These are phyloP conservation scores for Coranthus polyacanthus DNA, from an alignment of 2,797 vertebrate species.

Conservation along the genomic window DNA sequence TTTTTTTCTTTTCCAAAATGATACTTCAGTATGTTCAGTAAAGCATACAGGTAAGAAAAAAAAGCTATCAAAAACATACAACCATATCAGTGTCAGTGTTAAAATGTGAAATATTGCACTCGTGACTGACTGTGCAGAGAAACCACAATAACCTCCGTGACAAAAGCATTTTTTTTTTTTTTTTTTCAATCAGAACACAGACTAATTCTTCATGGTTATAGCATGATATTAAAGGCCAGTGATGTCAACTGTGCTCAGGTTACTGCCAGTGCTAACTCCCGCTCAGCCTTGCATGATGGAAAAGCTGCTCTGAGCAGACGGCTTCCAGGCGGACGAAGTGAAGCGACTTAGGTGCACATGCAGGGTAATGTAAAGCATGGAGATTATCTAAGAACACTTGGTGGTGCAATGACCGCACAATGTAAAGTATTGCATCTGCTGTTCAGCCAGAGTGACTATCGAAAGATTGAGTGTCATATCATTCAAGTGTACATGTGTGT, in stretches of 20 bases:
- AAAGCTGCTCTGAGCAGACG: constrained; percentile 39
- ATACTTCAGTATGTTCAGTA: constrained; percentile 53
- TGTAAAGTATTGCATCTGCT: constrained; percentile 84
- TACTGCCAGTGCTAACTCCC: constrained; percentile 25
- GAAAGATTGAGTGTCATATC: constrained; percentile 66
- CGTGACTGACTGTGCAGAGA: constrained; percentile 57
- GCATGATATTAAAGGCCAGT: constrained; percentile 56
- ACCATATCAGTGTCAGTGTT: constrained; percentile 53
- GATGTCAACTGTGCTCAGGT: constrained; percentile 49
- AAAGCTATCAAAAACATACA: constrained; percentile 48
- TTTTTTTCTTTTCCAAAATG: constrained; percentile 62
- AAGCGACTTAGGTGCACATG: constrained; percentile 66
- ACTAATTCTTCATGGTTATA: constrained; percentile 33
- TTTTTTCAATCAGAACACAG: constrained; percentile 30
- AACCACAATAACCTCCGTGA: constrained; percentile 54
- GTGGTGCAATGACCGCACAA: constrained; percentile 81
- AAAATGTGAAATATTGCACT: constrained; percentile 61
- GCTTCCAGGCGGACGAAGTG: constrained; percentile 59
- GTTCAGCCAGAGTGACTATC: constrained; percentile 79
- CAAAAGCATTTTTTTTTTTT: constrained; percentile 34
- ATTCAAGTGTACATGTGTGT: constrained; percentile 54
- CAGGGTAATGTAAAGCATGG: constrained; percentile 73
- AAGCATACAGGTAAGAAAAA: constrained; percentile 49
- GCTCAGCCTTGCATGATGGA: constrained; percentile 39
- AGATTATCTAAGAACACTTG: constrained; percentile 85